phyloP scores from a whole-genome alignment of 2,113 vertebrate species.

The Mirounga angustirostris region DNA sequence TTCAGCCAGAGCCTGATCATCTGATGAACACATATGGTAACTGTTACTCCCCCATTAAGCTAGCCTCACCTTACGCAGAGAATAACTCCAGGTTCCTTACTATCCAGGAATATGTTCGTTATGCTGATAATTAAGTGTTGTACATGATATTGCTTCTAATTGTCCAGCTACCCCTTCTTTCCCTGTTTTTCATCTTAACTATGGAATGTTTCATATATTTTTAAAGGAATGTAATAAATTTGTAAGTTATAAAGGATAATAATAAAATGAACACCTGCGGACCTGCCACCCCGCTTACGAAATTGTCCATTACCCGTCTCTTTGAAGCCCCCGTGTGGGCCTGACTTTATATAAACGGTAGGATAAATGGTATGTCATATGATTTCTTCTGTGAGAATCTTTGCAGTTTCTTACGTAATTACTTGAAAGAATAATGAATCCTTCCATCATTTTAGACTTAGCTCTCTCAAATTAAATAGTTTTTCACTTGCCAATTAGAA shows the following conservation, averaged over 20 bases:
- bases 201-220: slow-evolving; percentile 60
- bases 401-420: slow-evolving; percentile 54
- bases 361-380: not conserved
- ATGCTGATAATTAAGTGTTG: slow-evolving; percentile 24
- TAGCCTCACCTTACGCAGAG: not conserved
- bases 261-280: slow-evolving; percentile 75
- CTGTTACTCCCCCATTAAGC: slow-evolving; percentile 60
- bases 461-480: slow-evolving; percentile 5
- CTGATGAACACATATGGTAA: slow-evolving; percentile 38
- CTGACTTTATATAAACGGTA: not conserved
- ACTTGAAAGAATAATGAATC: slow-evolving; percentile 36
- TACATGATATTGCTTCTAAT: not conserved
- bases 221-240: slow-evolving; percentile 64
- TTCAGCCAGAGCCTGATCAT: not conserved
- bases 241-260: slow-evolving; percentile 67
- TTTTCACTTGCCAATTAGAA: not conserved
- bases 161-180: not conserved
- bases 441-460: slow-evolving; percentile 50
- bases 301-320: slow-evolving; percentile 41
- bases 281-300: slow-evolving; percentile 15
- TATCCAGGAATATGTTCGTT: slow-evolving; percentile 52
- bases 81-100: slow-evolving; percentile 40
- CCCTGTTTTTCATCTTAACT: slow-evolving; percentile 46
- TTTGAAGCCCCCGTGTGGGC: slow-evolving; percentile 64
- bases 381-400: slow-evolving; percentile 46